Base-by-base conservation (phyloP, 2,888 invertebrate genomes). In the Epinotia ramella region DNA sequence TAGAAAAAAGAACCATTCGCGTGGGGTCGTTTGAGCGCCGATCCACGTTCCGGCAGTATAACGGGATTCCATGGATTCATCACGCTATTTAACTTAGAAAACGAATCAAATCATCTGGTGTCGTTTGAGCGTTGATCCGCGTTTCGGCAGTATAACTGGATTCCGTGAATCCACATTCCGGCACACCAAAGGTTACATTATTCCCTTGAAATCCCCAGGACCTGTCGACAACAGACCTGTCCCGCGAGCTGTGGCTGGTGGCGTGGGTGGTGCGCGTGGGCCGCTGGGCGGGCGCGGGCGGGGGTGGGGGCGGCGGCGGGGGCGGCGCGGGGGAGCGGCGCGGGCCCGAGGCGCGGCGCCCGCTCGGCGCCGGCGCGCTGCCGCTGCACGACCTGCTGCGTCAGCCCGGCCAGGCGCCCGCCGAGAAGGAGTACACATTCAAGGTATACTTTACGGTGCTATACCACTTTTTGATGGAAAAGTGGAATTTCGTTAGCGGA, bases 201-300 rank as follows among this genome's bases (percentile, higher is more conserved):
- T 20, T 20, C 20, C 20, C 20, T 20, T 20, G 24, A 28, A 28
- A 57, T 57, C 44, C 44, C 24, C 88, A 97, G 97, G 97, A 97
- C 85, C 94, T 98, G 84, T 98, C 98, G 69, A 97, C 96, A 80
- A 96, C 97, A 60, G 99, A 99, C 89, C 95, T 98, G 72, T 96
- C 96, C 73, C 96, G 97, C 77, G 98, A 99, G 84, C 95, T 98
- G 33, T 98, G 97, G 94, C 95, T 99, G 80, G 97, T 99, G 49
- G 98, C 98, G 78, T 98, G 98, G 90, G 97, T 99, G 65, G 97
- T 98, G 93, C 96, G 99, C 69, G 97, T 98, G 72, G 99, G 99
- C 2, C 95, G 97, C 84, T 98, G 98, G 96, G 95, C 97, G 18
- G 93, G 93, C 6, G 92, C 91, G 0, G 92, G 91, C 16, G 85